These are phyloP conservation scores for Orchestes rusci DNA, from an alignment of 2,888 invertebrate genomes.

Conservation along the genomic window DNA sequence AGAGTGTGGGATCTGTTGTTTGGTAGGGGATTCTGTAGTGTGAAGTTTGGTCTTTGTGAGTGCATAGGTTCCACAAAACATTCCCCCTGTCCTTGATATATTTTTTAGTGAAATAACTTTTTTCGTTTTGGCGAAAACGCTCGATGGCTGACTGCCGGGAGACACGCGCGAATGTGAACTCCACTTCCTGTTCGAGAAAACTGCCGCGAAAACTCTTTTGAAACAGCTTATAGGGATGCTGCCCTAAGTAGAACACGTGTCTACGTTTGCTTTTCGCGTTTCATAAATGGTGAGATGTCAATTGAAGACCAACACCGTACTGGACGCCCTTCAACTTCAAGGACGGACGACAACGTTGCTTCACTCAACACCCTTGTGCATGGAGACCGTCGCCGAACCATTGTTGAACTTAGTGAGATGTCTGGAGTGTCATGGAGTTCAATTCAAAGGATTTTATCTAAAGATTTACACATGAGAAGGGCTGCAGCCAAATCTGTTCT, in stretches of 20 bases:
- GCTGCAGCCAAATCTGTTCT: background rate
- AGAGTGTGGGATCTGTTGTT: background rate
- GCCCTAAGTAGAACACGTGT: background rate
- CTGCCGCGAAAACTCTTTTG: background rate
- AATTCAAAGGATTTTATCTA: conserved; percentile 2
- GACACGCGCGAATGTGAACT: background rate
- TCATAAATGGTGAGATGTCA: background rate
- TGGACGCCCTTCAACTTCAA: background rate
- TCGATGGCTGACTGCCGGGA: background rate
- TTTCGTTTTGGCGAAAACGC: background rate
- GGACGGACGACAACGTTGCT: background rate
- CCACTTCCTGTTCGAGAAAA: too few species aligned
- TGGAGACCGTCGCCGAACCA: background rate
- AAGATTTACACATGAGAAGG: conserved; percentile 2
- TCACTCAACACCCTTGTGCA: background rate
- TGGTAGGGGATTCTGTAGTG: background rate
- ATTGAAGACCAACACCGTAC: background rate
- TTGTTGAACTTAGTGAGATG: conserved; percentile 1
- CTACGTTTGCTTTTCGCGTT: background rate
- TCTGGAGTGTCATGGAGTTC: conserved; percentile 2
- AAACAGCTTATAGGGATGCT: background rate
- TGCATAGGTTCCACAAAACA: background rate
- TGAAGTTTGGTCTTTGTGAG: background rate
- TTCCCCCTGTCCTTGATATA: background rate
- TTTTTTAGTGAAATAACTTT: background rate